A percentile compares a stretch with the other conserved stretches of the same genome.
Conservation (phyloP, 2,888 invertebrate genomes). For the Hydroisotoma schaefferi region DNA sequence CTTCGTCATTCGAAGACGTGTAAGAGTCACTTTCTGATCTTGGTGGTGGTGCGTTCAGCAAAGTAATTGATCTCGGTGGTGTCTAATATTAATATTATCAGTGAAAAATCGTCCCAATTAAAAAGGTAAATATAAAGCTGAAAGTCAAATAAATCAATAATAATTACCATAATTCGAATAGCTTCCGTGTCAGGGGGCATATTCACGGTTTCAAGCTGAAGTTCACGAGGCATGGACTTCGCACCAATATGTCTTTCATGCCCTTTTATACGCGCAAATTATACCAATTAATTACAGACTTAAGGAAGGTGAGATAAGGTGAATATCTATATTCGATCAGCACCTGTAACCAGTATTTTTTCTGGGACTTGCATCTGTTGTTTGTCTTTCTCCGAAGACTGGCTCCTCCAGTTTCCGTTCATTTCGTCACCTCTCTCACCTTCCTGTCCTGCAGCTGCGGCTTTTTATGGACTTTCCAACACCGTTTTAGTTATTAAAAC, state of each 20-base stretch:
- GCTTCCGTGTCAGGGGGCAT: slow-evolving; percentile 70
- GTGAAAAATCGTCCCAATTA: not conserved
- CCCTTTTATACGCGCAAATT: slow-evolving; percentile 58
- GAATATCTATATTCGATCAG: slow-evolving; percentile 53
- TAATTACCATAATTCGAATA: slow-evolving; percentile 56
- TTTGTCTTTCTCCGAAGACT: slow-evolving; percentile 59
- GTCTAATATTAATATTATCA: slow-evolving; percentile 68
- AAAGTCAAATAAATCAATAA: not conserved
- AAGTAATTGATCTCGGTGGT: slow-evolving; percentile 80
- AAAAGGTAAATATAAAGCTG: not conserved
- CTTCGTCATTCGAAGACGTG: slow-evolving; percentile 38
- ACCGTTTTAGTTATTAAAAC: too few relatives aligned
- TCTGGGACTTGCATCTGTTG: slow-evolving; percentile 92
- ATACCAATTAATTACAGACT: too few relatives aligned
- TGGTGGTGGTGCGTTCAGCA: slow-evolving; percentile 51
- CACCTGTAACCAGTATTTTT: slow-evolving; percentile 82
- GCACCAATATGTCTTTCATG: slow-evolving; percentile 62
- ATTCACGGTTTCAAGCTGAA: slow-evolving; percentile 67
- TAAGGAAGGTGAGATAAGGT: too few relatives aligned
- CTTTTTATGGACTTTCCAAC: too few relatives aligned
- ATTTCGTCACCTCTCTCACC: slow-evolving; percentile 33
- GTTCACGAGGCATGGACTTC: slow-evolving; percentile 81
- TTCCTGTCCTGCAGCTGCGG: slow-evolving; percentile 12
- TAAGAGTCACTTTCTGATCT: slow-evolving; percentile 34
- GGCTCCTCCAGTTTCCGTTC: slow-evolving; percentile 53